Percentiles rank a stretch among this genome's conserved stretches.
These are phyloP conservation scores for Phoxinus dragarum DNA, from an alignment of 2,797 vertebrate genomes.

Conservation along the genomic window DNA sequence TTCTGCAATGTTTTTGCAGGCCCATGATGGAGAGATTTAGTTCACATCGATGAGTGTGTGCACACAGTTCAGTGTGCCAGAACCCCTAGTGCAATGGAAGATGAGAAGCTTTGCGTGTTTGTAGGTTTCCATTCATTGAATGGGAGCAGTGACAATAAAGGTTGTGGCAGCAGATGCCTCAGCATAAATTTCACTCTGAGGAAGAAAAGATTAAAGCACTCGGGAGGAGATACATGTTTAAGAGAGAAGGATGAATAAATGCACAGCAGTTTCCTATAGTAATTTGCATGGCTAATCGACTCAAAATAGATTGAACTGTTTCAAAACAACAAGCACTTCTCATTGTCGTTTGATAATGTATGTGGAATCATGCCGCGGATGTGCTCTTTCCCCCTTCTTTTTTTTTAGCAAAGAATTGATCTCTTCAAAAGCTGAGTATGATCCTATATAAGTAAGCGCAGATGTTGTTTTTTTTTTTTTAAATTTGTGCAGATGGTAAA, in stretches of 20 bases:
- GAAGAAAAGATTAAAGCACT: constrained; percentile 58
- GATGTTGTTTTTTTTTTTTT: not conserved
- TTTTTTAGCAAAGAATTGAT: not conserved
- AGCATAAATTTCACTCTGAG: constrained; percentile 61
- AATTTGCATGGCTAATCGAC: constrained; percentile 19
- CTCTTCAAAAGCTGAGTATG: not conserved
- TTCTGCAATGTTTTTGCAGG: not conserved
- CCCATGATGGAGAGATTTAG: not conserved
- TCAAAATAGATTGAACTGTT: constrained; percentile 27
- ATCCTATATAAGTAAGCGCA: not conserved
- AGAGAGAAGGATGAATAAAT: constrained; percentile 29
- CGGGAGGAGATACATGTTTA: constrained; percentile 46
- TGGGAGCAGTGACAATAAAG: constrained; percentile 56
- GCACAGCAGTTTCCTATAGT: constrained; percentile 16
- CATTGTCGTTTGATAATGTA: constrained; percentile 19
- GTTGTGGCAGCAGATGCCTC: constrained; percentile 66
- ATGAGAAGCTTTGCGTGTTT: constrained; percentile 32
- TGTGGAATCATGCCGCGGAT: not conserved
- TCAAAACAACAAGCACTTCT: constrained; percentile 9
- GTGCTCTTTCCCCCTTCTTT: not conserved
- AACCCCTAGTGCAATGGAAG: constrained; percentile 14
- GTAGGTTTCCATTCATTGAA: constrained; percentile 40
- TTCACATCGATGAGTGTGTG: constrained; percentile 11
- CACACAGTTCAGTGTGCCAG: constrained; percentile 28
- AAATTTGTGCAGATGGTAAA: constrained; percentile 1